Percentiles rank a stretch among this genome's conserved stretches.
Conservation (phyloP, 2,888 invertebrate genomes). For the Lottia scabra region DNA sequence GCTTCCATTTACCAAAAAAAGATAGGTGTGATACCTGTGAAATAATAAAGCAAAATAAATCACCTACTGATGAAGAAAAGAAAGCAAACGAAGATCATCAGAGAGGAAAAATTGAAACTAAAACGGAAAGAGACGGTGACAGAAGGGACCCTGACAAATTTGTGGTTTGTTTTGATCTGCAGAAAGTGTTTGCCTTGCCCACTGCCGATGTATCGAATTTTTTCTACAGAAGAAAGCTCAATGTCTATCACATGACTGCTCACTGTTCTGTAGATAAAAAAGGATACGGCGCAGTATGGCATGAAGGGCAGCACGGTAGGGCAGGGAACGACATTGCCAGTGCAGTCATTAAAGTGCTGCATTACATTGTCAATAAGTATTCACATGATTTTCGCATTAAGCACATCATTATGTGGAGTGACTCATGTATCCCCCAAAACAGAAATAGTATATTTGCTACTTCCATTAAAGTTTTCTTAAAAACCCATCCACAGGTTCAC, state of each 20-base stretch:
- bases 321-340: constrained; percentile 10
- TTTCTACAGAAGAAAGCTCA: constrained; percentile 11
- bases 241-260: constrained; percentile 11
- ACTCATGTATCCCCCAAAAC: too few species aligned
- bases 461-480: too few species aligned
- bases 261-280: constrained; percentile 7
- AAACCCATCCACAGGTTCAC: too few species aligned
- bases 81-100: not conserved
- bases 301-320: constrained; percentile 12
- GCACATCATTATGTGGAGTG: too few species aligned
- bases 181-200: constrained; percentile 13
- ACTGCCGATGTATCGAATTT: constrained; percentile 2
- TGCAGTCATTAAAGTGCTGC: constrained; percentile 6
- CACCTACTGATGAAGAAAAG: constrained; percentile 6
- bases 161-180: constrained; percentile 13
- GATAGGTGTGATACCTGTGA: constrained; percentile 25
- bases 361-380: too few species aligned
- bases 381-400: too few species aligned
- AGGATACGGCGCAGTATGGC: constrained; percentile 2
- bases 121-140: not conserved
- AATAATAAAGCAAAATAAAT: not conserved
- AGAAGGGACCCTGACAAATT: not conserved
- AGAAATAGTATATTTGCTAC: too few species aligned
- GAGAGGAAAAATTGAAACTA: not conserved
- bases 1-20: constrained; percentile 16